These are phyloP conservation scores for Hapalemur alaotrensis DNA, from an alignment of 2,797 vertebrate genomes.

Conservation along the genomic window DNA sequence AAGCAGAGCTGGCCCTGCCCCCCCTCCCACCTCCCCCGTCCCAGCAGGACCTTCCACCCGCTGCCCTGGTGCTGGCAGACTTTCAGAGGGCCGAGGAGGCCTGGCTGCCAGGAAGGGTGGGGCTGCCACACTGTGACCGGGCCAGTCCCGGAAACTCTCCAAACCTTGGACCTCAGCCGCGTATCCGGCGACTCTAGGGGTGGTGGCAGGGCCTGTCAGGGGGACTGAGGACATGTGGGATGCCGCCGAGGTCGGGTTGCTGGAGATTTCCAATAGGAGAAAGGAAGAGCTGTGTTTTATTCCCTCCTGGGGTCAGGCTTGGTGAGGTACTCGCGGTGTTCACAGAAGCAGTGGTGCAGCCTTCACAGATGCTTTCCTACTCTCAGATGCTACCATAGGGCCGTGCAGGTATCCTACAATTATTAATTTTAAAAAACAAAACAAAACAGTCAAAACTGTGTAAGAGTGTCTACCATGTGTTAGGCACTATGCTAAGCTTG, in stretches of 20 bases:
- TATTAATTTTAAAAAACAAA: background rate
- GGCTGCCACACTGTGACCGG: constrained; percentile 64
- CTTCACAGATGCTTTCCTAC: background rate
- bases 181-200: constrained; percentile 54
- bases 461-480: background rate
- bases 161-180: constrained; percentile 49
- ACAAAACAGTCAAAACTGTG: background rate
- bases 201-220: background rate
- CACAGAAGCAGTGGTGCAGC: background rate
- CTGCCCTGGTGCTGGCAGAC: constrained; percentile 30
- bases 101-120: constrained; percentile 77
- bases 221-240: background rate
- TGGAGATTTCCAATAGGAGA: background rate
- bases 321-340: background rate
- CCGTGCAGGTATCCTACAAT: accelerated
- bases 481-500: background rate
- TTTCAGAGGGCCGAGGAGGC: constrained; percentile 48
- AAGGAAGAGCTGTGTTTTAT: background rate
- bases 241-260: constrained; percentile 13
- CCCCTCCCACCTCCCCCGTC: background rate
- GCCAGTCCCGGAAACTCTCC: constrained; percentile 69
- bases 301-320: background rate
- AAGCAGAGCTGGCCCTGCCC: too few relatives aligned
- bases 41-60: background rate
- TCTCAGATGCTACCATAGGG: accelerated